Evolutionary conservation across 2,888 invertebrate genomes (phyloP).

Genomic region (Hirtodrosophila trivittata): DNA sequence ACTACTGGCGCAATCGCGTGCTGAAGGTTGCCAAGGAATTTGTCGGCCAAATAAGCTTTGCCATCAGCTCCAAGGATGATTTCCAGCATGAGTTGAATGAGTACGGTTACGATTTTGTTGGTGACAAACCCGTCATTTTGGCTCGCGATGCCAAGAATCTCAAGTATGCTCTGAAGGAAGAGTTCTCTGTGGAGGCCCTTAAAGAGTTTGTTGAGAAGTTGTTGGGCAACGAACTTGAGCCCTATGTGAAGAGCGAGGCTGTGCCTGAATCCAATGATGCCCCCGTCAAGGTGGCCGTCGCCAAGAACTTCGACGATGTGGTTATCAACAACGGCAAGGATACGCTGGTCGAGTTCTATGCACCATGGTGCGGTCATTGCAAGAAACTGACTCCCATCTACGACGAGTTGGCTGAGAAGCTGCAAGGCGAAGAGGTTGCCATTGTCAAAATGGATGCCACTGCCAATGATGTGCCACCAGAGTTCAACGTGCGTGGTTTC

Average conservation of each 20-base stretch:
- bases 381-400: constrained; percentile 96
- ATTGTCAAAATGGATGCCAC: constrained; percentile 99
- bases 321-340: constrained; percentile 96
- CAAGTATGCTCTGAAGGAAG: constrained; percentile 94
- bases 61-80: constrained; percentile 95
- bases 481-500: constrained; percentile 97
- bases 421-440: constrained; percentile 93
- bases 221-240: constrained; percentile 91
- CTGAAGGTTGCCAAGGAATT: constrained; percentile 88
- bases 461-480: constrained; percentile 97
- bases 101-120: constrained; percentile 94
- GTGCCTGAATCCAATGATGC: constrained; percentile 93
- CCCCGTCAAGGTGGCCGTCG: constrained; percentile 95
- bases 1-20: constrained; percentile 99
- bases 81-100: constrained; percentile 97
- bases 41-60: constrained; percentile 88
- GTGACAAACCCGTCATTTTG: constrained; percentile 95
- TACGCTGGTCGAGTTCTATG: constrained; percentile 98
- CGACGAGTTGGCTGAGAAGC: constrained; percentile 96
- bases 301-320: constrained; percentile 97
- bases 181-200: constrained; percentile 95
- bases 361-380: constrained; percentile 99
- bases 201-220: constrained; percentile 93
- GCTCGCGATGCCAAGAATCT: constrained; percentile 92
- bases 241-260: constrained; percentile 97